A percentile compares a stretch with the other conserved stretches of the same genome.
Evolutionary conservation across 2,113 vertebrate genomes (phyloP).

Genomic region (Grus americana): DNA sequence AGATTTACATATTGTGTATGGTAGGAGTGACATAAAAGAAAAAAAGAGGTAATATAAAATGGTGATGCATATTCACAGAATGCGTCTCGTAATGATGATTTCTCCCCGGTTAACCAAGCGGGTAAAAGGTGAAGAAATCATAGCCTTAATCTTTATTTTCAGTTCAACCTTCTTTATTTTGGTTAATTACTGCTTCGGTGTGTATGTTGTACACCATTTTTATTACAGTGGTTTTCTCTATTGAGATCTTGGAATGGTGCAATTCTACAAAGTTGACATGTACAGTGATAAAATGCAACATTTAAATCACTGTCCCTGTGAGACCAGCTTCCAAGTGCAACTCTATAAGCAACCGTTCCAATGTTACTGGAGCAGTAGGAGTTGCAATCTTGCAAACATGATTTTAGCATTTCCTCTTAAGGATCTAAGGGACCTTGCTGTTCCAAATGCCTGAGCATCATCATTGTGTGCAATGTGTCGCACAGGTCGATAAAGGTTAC

Average conservation of each 20-base stretch:
- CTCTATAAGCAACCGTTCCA: background rate
- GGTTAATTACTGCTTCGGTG: background rate
- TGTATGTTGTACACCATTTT: background rate
- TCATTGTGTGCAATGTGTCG: rapidly evolving
- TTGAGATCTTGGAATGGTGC: rapidly evolving
- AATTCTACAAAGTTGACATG: background rate
- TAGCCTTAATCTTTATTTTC: background rate
- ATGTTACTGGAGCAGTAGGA: background rate
- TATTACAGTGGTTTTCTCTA: background rate
- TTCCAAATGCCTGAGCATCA: background rate
- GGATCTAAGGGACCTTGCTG: background rate
- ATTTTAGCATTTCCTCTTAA: background rate
- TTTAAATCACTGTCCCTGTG: background rate
- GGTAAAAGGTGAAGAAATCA: background rate
- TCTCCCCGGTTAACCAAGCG: background rate
- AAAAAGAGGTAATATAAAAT: background rate
- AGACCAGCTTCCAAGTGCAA: background rate
- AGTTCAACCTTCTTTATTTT: background rate
- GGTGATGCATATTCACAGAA: background rate
- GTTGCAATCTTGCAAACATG: background rate
- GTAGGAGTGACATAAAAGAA: background rate
- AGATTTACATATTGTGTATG: background rate
- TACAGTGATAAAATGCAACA: background rate
- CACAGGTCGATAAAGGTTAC: background rate
- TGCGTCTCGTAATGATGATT: background rate